These are phyloP conservation scores for Myiotriccus ornatus DNA, from an alignment of 2,797 vertebrate genomes.

Conservation along the genomic window DNA sequence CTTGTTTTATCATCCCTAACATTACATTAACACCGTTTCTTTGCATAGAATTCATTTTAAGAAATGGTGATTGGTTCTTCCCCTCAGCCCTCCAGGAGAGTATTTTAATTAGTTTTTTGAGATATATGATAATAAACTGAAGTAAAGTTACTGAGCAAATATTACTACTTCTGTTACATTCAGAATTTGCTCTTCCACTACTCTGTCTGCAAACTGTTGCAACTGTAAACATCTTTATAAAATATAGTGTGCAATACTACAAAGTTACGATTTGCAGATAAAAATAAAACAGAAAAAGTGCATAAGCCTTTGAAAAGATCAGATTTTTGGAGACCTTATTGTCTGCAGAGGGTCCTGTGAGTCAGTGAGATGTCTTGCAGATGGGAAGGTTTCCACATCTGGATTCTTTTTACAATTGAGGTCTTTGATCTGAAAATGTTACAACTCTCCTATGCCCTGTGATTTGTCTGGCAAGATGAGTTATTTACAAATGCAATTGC, in stretches of 20 bases:
- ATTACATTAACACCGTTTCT: constrained; percentile 1
- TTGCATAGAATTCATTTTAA: constrained; percentile 40
- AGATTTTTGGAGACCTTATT: neutral
- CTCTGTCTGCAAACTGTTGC: neutral
- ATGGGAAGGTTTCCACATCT: constrained; percentile 35
- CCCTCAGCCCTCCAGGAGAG: neutral
- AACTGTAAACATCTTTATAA: neutral
- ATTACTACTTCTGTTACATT: neutral
- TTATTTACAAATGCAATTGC: constrained; percentile 47
- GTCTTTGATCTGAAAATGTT: constrained; percentile 50
- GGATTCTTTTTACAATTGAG: constrained; percentile 18
- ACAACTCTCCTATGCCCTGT: constrained; percentile 36
- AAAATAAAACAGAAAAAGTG: neutral
- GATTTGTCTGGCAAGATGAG: constrained; percentile 53
- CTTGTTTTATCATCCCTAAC: constrained; percentile 51
- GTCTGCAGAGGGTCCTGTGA: neutral
- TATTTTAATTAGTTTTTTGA: constrained; percentile 50
- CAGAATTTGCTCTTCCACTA: neutral
- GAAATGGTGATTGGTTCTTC: constrained; percentile 33
- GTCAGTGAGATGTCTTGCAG: constrained; percentile 1
- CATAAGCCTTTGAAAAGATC: neutral
- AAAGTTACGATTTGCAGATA: neutral
- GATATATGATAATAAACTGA: constrained; percentile 23
- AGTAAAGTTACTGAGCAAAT: neutral
- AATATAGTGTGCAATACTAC: neutral